Evolutionary conservation across 2,113 vertebrate species (phyloP).

Genomic region (Amblyopsis rosae): DNA sequence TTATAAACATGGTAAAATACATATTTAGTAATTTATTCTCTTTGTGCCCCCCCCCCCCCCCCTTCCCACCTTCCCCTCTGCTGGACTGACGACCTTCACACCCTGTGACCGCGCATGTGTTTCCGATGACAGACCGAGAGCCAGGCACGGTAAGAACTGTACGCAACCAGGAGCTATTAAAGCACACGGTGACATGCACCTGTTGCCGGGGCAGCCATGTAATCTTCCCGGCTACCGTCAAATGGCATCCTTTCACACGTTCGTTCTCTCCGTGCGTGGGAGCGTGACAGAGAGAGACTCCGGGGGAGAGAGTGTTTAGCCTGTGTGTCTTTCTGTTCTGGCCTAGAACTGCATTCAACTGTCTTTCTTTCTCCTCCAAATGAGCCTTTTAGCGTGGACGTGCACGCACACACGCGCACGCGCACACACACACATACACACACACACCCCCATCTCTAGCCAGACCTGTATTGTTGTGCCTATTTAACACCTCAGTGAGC

Average conservation of each 20-base stretch:
- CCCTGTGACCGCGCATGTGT: too few relatives aligned
- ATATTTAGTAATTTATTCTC: neutral
- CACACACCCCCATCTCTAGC: conserved; percentile 15
- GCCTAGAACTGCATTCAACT: conserved; percentile 61
- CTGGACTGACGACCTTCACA: neutral
- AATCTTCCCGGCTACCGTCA: neutral
- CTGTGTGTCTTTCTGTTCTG: conserved; percentile 53
- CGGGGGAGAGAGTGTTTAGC: conserved; percentile 40
- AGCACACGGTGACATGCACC: neutral
- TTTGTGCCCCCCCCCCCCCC: neutral
- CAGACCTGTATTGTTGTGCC: conserved; percentile 72
- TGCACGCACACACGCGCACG: neutral
- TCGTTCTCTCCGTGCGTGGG: conserved; percentile 32
- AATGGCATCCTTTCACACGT: conserved; percentile 6
- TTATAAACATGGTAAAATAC: too few relatives aligned
- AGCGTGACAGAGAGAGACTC: neutral
- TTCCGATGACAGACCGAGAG: neutral
- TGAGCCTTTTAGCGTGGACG: conserved; percentile 68
- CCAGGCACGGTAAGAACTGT: neutral
- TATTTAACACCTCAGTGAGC: conserved; percentile 79
- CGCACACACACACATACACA: neutral
- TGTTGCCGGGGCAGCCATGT: conserved; percentile 11
- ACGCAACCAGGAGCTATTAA: too few relatives aligned
- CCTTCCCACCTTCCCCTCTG: neutral
- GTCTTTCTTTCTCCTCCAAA: conserved; percentile 67